Evolutionary conservation across 2,113 vertebrate species (phyloP).

Genomic region (Cyphotilapia sp.): DNA sequence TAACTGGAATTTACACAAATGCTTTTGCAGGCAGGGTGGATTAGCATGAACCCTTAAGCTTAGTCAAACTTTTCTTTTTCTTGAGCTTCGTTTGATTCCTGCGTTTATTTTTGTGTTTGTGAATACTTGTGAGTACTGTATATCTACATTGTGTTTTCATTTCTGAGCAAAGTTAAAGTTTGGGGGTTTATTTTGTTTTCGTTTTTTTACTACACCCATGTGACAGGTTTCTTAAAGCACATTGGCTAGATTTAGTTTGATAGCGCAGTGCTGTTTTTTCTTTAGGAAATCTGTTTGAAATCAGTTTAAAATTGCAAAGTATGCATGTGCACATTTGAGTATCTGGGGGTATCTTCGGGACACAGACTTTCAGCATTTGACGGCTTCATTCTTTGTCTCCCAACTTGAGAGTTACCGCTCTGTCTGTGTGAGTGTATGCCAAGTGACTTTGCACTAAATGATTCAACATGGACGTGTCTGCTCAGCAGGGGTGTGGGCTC

Average conservation of each 20-base stretch:
- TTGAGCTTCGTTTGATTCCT: background rate
- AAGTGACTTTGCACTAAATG: slow-evolving; percentile 20
- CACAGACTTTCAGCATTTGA: background rate
- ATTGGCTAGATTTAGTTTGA: background rate
- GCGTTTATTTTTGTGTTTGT: background rate
- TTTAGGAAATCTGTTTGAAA: background rate
- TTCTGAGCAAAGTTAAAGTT: background rate
- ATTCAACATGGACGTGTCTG: slow-evolving; percentile 33
- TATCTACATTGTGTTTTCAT: background rate
- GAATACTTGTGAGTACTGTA: background rate
- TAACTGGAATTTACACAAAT: background rate
- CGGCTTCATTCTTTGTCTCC: background rate
- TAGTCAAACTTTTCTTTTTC: background rate
- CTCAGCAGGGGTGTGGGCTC: background rate
- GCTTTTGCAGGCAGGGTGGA: background rate
- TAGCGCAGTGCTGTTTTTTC: background rate
- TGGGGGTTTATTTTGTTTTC: background rate
- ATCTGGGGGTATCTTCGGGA: background rate
- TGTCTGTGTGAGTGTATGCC: background rate
- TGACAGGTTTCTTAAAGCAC: background rate
- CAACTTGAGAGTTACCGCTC: background rate
- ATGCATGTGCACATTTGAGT: background rate
- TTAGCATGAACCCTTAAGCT: background rate
- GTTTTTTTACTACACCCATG: background rate
- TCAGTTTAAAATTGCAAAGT: background rate